phyloP scores from a whole-genome alignment of 1,140 invertebrate genomes.

The Trichonephila clavata region DNA sequence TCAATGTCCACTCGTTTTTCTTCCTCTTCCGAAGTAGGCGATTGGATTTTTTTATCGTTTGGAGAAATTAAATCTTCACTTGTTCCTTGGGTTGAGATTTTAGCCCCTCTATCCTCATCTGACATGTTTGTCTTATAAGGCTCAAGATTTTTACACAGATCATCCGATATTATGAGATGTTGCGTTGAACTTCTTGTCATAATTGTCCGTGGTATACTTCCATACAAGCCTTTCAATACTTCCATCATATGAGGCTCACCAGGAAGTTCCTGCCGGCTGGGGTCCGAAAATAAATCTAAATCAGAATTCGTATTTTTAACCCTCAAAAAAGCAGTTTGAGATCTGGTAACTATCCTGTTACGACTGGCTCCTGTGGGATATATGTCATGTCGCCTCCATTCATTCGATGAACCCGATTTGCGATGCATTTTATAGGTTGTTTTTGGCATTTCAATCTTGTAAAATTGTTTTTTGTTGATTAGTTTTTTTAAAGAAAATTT shows the following conservation, averaged over 20 bases:
- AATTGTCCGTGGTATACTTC: conserved; percentile 43
- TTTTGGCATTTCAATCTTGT: not conserved
- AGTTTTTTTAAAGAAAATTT: not conserved
- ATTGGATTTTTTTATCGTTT: no score
- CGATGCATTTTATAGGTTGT: not conserved
- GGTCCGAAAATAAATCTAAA: conserved; percentile 25
- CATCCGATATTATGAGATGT: not conserved
- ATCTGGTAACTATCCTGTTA: conserved; percentile 50
- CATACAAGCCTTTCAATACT: conserved; percentile 31
- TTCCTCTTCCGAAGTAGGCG: no score
- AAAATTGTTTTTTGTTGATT: not conserved
- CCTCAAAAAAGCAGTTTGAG: conserved; percentile 44
- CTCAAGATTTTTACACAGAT: not conserved
- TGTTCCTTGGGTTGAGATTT: not conserved
- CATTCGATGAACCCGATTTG: not conserved
- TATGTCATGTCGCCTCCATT: conserved; percentile 6
- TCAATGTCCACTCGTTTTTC: no score
- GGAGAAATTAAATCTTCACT: not conserved
- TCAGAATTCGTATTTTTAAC: conserved; percentile 40
- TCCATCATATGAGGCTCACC: conserved; percentile 39
- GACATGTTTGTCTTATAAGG: conserved; percentile 4
- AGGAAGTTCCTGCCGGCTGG: conserved; percentile 22
- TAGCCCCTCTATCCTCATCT: not conserved
- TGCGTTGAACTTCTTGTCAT: conserved; percentile 40
- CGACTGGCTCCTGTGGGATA: conserved; percentile 1